phyloP scores from a whole-genome alignment of 2,797 vertebrate genomes.

The Bufotes viridis region DNA sequence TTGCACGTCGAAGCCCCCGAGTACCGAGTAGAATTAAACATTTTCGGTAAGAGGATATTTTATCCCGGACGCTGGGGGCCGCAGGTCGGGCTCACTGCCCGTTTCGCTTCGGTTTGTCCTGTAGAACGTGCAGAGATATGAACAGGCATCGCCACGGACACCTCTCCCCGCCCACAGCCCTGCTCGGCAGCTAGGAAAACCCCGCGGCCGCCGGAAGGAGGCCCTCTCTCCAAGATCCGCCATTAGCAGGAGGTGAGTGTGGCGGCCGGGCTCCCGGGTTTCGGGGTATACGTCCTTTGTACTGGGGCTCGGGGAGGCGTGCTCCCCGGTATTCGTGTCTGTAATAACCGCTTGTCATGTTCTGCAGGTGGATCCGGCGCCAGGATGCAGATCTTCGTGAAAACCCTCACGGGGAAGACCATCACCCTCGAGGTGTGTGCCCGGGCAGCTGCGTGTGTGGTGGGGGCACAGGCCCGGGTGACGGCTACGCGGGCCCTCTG shows the following conservation, averaged over 20 bases:
- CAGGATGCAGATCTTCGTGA: slow-evolving; percentile 96
- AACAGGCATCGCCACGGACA: slow-evolving; percentile 56
- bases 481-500: no score
- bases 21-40: background rate
- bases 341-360: background rate
- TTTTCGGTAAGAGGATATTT: background rate
- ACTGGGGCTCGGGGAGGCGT: background rate
- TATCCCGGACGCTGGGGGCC: background rate
- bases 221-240: slow-evolving; percentile 83
- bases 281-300: background rate
- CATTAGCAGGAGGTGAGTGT: slow-evolving; percentile 74
- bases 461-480: background rate
- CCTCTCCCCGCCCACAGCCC: slow-evolving; percentile 66
- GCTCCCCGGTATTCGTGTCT: background rate
- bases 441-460: background rate
- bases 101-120: accelerated
- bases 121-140: background rate
- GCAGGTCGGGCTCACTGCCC: background rate
- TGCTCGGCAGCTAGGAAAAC: slow-evolving; percentile 74
- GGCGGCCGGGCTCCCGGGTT: background rate
- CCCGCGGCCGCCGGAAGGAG: slow-evolving; percentile 69
- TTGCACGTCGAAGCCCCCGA: accelerated
- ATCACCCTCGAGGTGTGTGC: slow-evolving; percentile 91
- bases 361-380: slow-evolving; percentile 73
- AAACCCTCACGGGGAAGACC: slow-evolving; percentile 96